Evolutionary conservation across 1,140 invertebrate species (phyloP).

Genomic region (Odontomachus brunneus): DNA sequence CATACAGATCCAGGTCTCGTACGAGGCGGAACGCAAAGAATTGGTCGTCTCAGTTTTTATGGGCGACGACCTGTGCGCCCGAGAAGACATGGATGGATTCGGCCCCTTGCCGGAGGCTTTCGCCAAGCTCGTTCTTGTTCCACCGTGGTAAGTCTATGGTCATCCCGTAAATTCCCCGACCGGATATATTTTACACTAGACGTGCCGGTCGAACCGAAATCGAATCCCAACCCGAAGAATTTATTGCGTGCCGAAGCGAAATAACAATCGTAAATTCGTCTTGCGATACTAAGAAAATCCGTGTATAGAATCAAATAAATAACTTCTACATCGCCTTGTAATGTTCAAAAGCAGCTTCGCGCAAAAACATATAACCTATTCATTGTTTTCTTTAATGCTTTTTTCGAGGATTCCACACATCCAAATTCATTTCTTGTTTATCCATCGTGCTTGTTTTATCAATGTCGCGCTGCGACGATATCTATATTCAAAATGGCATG

Average conservation of each 20-base stretch:
- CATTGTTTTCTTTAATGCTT: neutral
- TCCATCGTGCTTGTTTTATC: neutral
- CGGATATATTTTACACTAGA: neutral
- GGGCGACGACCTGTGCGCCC: constrained; percentile 91
- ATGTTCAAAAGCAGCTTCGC: neutral
- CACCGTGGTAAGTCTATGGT: constrained; percentile 89
- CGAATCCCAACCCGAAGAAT: neutral
- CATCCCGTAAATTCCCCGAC: constrained; percentile 23
- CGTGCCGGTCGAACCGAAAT: neutral
- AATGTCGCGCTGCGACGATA: neutral
- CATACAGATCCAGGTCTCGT: constrained; percentile 94
- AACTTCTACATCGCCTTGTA: neutral
- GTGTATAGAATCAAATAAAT: too few species aligned
- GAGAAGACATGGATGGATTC: constrained; percentile 92
- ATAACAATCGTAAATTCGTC: neutral
- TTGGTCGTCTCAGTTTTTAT: constrained; percentile 93
- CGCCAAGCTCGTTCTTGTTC: constrained; percentile 91
- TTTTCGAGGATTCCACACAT: neutral
- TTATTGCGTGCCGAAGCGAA: neutral
- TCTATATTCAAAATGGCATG: constrained; percentile 8
- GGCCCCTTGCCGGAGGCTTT: constrained; percentile 92
- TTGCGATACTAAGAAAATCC: neutral
- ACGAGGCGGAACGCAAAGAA: constrained; percentile 92
- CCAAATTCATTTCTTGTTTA: neutral
- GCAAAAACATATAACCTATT: neutral